Conservation (phyloP, 2,797 vertebrate species). For the Pseudotriccus pelzelni region DNA sequence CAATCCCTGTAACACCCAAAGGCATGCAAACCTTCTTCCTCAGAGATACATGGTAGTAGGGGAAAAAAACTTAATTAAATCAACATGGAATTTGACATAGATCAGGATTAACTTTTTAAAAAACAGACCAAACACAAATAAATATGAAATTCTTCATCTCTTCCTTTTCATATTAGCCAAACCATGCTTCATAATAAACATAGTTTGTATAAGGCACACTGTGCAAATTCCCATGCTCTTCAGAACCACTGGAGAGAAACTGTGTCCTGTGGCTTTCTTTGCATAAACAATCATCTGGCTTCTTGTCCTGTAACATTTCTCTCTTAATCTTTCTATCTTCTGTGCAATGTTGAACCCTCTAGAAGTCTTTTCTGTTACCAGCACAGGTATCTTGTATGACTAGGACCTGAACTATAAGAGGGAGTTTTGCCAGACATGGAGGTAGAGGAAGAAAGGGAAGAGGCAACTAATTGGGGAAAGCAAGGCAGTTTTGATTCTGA, state of each 20-base stretch:
- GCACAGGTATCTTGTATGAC: background rate
- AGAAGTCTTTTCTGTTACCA: background rate
- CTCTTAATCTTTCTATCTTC: background rate
- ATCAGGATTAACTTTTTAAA: background rate
- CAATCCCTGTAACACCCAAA: background rate
- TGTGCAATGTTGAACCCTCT: background rate
- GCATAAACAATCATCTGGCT: background rate
- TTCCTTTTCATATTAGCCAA: background rate
- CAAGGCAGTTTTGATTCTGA: background rate
- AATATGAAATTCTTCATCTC: background rate
- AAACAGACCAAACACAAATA: constrained; percentile 3
- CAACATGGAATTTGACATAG: background rate
- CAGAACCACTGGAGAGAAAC: background rate
- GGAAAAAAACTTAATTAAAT: background rate
- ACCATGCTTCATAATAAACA: constrained; percentile 15
- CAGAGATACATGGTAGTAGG: background rate
- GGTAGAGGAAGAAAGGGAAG: background rate
- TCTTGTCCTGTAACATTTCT: background rate
- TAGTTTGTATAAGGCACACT: background rate
- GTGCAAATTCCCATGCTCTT: constrained; percentile 33
- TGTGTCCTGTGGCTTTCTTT: background rate
- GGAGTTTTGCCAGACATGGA: background rate
- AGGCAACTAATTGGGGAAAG: background rate
- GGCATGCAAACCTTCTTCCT: background rate
- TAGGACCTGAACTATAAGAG: background rate